Evolutionary conservation across 2,113 vertebrate species (phyloP).

Genomic region (Notiomystis cincta): DNA sequence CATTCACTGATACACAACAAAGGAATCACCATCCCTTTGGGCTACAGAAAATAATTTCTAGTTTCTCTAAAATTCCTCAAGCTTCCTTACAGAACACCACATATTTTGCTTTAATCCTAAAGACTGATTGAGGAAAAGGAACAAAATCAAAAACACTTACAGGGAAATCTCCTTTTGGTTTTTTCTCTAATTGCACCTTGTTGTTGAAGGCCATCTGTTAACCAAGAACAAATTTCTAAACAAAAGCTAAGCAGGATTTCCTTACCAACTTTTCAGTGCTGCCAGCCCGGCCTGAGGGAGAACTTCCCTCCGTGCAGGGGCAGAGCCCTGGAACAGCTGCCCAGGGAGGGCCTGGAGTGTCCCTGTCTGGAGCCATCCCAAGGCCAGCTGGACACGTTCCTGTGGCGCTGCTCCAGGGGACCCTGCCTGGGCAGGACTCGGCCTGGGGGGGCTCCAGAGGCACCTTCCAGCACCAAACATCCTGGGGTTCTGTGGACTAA

Average conservation of each 20-base stretch:
- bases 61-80: background rate
- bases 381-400: background rate
- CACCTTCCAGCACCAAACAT: rapidly evolving
- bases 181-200: rapidly evolving
- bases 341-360: background rate
- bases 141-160: background rate
- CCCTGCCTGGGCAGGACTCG: background rate
- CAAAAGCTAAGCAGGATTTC: background rate
- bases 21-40: background rate
- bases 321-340: background rate
- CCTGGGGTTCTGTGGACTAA: background rate
- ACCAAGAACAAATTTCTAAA: background rate
- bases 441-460: rapidly evolving
- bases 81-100: rapidly evolving
- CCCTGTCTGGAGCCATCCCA: background rate
- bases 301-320: background rate
- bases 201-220: background rate
- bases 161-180: background rate
- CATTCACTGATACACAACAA: background rate
- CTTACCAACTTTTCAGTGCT: background rate
- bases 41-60: background rate
- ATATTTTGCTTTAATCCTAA: background rate
- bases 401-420: background rate
- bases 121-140: background rate
- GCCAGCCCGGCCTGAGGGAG: background rate